A percentile compares a stretch with the other conserved stretches of the same genome.
Evolutionary conservation across 2,113 vertebrate genomes (phyloP).

Genomic region (Danionella cerebrum): DNA sequence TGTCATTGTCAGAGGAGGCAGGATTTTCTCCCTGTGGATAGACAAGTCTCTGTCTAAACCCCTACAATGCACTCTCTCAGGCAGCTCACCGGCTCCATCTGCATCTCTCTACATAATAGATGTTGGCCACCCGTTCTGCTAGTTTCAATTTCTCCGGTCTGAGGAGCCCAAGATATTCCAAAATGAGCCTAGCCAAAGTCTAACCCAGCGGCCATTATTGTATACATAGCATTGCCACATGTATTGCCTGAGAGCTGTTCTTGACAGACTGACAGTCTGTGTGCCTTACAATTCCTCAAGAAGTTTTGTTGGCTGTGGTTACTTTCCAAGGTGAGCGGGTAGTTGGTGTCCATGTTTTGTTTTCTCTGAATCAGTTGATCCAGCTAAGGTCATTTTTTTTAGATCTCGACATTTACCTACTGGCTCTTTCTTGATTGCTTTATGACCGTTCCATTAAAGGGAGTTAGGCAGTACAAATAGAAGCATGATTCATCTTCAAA

Average conservation of each 20-base stretch:
- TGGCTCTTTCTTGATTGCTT: not conserved
- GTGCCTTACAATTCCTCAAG: not conserved
- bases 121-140: conserved; percentile 32
- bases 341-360: no score
- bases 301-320: conserved; percentile 8
- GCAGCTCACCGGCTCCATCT: conserved; percentile 24
- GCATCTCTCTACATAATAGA: conserved; percentile 40
- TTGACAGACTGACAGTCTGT: conserved; percentile 22
- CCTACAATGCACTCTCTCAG: conserved; percentile 29
- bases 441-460: not conserved
- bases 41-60: conserved; percentile 38
- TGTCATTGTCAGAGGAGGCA: conserved; percentile 35
- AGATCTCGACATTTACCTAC: not conserved
- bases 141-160: conserved; percentile 36
- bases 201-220: conserved; percentile 20
- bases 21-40: conserved; percentile 20
- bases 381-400: not conserved
- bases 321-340: not conserved
- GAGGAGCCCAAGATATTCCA: conserved; percentile 25
- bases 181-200: conserved; percentile 26
- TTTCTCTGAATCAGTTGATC: not conserved
- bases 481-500: not conserved
- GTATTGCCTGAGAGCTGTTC: conserved; percentile 1
- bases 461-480: not conserved
- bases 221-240: not conserved